Evolutionary conservation across 2,888 invertebrate genomes (phyloP), one percentile per base, ranked within the genome.

Genomic region (Agonopterix subpropinquella): DNA sequence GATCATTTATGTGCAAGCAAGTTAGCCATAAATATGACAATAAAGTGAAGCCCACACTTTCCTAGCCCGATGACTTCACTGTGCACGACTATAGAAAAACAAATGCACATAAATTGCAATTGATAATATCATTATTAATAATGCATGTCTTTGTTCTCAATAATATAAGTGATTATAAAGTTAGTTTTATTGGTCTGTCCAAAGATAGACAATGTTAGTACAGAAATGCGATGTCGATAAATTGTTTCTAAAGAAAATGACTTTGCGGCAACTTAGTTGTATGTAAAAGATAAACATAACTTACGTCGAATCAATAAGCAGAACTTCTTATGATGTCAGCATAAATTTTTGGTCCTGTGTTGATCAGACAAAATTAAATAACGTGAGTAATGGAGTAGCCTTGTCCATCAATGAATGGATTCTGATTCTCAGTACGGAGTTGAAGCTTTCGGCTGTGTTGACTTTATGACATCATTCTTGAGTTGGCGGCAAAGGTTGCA

Each of bases 391-490:
- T 62, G 50, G 59, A 50, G 48, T 53, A 63, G 55, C 66, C 67
- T 70, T 70, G 65, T 58, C 58, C 57, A 56, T 70, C 65, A 72
- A 73, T 73, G 70, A 65, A 67, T 62, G 62, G 53, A 66, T 61
- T 43, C 11, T 42, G 59, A 62, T 80, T 78, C 76, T 73, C 57
- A 58, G 75, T 76, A 71, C 61, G 61, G 61, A 53, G 65, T 64
- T 65, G 63, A 65, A 79, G 65, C 61, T 77, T 77, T 73, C 58
- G 62, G 58, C 62, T 61, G 64, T 75, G 71, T 79, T 76, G 74
- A 65, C 66, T 63, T 58, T 63, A 74, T 87, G 87, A 87, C 83
- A 87, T 87, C 87, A 87, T 63, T 76, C 10, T 11, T 5, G 54
- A 61, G 68, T 72, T 68, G 60, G 67, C 58, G 59, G 68, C 64